phyloP scores from a whole-genome alignment of 1,140 invertebrate genomes.

The Drosophila truncata region DNA sequence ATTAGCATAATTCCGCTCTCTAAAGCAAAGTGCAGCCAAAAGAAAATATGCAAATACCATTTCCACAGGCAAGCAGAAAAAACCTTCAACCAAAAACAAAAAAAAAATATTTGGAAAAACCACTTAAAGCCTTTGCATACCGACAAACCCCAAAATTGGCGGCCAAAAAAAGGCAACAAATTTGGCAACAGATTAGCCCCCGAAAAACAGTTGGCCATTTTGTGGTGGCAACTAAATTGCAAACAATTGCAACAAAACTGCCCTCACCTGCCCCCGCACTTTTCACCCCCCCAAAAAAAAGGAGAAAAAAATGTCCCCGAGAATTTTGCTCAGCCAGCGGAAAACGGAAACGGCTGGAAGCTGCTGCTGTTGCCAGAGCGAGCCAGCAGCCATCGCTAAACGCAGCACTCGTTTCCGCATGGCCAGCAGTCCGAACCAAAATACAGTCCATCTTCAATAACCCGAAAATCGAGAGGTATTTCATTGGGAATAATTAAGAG shows the following conservation, averaged over 20 bases:
- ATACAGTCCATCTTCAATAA: conserved; percentile 27
- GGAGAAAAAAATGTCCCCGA: conserved; percentile 37
- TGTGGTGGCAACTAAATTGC: conserved; percentile 68
- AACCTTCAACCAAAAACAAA: conserved; percentile 15
- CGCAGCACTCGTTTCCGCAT: conserved; percentile 69
- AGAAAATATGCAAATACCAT: conserved; percentile 39
- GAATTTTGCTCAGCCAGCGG: conserved; percentile 42
- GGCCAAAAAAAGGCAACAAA: conserved; percentile 63
- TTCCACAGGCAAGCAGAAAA: conserved; percentile 10
- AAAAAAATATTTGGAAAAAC: conserved; percentile 13
- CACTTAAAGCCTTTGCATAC: conserved; percentile 41
- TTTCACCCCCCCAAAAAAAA: conserved; percentile 10
- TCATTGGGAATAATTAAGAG: neutral
- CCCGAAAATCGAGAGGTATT: neutral
- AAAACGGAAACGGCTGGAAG: conserved; percentile 69
- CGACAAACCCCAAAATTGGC: conserved; percentile 28
- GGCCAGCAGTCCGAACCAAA: conserved; percentile 47
- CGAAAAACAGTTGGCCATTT: conserved; percentile 73
- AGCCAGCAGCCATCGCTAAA: conserved; percentile 4
- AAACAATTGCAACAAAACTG: conserved; percentile 69
- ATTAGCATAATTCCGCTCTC: conserved; percentile 67
- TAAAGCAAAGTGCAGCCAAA: conserved; percentile 35
- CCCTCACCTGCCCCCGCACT: conserved; percentile 12
- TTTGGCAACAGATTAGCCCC: conserved; percentile 73
- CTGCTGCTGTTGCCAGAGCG: conserved; percentile 54